Evolutionary conservation across 2,888 invertebrate species (phyloP).

Genomic region (Aleiodes testaceus): DNA sequence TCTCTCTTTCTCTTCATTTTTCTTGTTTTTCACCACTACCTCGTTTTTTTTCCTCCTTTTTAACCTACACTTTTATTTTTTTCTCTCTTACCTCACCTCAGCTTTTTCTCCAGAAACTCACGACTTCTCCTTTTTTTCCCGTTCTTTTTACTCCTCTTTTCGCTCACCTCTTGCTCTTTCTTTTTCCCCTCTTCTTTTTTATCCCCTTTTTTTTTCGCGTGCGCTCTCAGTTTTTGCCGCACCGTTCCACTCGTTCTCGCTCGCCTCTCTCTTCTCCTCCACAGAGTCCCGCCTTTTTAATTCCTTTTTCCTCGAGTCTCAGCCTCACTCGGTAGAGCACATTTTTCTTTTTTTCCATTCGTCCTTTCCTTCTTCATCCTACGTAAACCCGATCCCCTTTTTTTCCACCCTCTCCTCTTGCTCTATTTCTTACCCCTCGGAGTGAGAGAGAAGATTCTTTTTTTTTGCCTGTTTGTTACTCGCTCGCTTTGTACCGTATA

Average conservation of each 20-base stretch:
- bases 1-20: background rate
- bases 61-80: too few relatives aligned
- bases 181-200: background rate
- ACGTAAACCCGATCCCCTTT: too few relatives aligned
- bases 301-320: background rate
- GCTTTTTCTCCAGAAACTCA: background rate
- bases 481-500: background rate
- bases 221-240: background rate
- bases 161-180: background rate
- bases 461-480: background rate
- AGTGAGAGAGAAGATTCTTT: background rate
- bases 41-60: too few relatives aligned
- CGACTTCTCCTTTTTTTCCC: background rate
- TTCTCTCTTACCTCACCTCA: background rate
- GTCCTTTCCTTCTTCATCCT: background rate
- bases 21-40: conserved; percentile 3
- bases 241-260: background rate
- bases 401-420: too few relatives aligned
- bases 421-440: too few relatives aligned
- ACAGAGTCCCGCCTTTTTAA: background rate
- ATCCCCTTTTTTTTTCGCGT: too few relatives aligned
- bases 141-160: background rate
- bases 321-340: background rate
- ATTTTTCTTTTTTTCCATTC: background rate
- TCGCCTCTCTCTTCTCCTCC: background rate